Percentiles rank a stretch among this genome's conserved stretches.
Evolutionary conservation across 2,888 invertebrate genomes (phyloP).

Genomic region (Meliscaeva auricollis): DNA sequence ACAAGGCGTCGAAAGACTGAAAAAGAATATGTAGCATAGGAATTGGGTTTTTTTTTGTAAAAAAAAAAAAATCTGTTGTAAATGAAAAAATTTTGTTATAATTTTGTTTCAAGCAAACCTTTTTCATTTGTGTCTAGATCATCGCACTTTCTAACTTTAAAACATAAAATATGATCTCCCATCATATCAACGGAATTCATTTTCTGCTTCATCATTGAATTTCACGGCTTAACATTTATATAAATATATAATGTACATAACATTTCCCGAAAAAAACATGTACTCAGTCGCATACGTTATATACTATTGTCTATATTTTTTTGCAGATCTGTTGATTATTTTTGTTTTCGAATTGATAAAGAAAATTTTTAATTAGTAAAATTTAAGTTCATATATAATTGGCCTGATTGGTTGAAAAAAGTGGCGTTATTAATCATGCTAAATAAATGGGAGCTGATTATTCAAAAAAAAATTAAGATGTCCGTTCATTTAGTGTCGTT

Average conservation of each 20-base stretch:
- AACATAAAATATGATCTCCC: conserved; percentile 51
- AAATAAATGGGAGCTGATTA: background rate
- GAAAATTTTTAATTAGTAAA: background rate
- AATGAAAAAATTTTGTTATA: background rate
- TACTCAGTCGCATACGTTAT: background rate
- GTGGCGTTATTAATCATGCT: background rate
- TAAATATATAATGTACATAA: conserved; percentile 2
- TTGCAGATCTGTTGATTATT: conserved; percentile 15
- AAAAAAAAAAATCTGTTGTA: background rate
- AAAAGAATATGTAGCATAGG: background rate
- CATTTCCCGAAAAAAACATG: conserved; percentile 15
- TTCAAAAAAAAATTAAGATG: background rate
- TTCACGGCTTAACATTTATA: conserved; percentile 30
- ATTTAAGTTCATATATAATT: background rate
- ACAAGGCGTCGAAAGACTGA: background rate
- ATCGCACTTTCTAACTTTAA: conserved; percentile 68
- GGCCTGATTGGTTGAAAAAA: conserved; percentile 1
- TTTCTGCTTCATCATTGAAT: conserved; percentile 12
- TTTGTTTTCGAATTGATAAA: conserved; percentile 10
- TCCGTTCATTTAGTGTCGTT: conserved; percentile 3
- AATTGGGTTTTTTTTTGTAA: background rate
- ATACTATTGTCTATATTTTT: conserved; percentile 7
- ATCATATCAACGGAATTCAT: conserved; percentile 21
- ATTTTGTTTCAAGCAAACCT: conserved; percentile 54
- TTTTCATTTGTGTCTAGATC: conserved; percentile 41